Evolutionary conservation across 2,797 vertebrate species (phyloP).

Genomic region (Bovichtus diacanthus): DNA sequence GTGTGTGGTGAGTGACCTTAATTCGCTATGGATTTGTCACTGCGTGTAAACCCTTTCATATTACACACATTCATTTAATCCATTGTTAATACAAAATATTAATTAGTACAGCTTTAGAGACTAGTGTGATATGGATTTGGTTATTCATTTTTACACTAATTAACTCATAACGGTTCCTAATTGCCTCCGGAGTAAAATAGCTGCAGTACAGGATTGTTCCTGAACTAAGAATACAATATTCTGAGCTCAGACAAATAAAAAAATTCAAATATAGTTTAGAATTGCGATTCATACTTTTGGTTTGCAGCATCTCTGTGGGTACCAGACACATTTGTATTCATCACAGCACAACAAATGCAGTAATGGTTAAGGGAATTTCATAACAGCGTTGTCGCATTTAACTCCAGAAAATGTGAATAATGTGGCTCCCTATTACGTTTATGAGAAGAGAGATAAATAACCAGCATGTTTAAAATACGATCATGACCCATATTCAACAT

Average conservation of each 20-base stretch:
- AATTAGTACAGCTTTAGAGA: slow-evolving; percentile 7
- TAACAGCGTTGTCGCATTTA: slow-evolving; percentile 1
- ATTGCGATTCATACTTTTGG: slow-evolving; percentile 19
- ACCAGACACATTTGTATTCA: slow-evolving; percentile 54
- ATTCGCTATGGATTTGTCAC: background rate
- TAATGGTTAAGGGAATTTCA: slow-evolving; percentile 39
- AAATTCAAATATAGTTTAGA: slow-evolving; percentile 28
- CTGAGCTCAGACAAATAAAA: slow-evolving; percentile 5
- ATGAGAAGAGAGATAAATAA: slow-evolving; percentile 22
- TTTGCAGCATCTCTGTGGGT: slow-evolving; percentile 32
- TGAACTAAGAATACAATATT: background rate
- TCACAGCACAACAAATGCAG: slow-evolving; percentile 39
- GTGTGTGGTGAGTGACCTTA: background rate
- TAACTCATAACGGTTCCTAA: background rate
- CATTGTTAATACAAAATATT: slow-evolving; percentile 9
- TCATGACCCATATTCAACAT: slow-evolving; percentile 10
- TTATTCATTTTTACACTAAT: slow-evolving; percentile 8
- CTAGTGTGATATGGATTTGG: background rate
- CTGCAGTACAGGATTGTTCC: background rate
- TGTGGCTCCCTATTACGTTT: slow-evolving; percentile 9
- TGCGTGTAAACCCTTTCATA: background rate
- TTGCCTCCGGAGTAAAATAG: background rate
- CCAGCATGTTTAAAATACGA: slow-evolving; percentile 18
- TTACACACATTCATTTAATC: background rate
- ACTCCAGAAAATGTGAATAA: slow-evolving; percentile 21